A percentile compares a stretch with the other conserved stretches of the same genome.
Evolutionary conservation across 2,113 vertebrate species (phyloP).

Genomic region (Rhegmatorhina hoffmannsi): DNA sequence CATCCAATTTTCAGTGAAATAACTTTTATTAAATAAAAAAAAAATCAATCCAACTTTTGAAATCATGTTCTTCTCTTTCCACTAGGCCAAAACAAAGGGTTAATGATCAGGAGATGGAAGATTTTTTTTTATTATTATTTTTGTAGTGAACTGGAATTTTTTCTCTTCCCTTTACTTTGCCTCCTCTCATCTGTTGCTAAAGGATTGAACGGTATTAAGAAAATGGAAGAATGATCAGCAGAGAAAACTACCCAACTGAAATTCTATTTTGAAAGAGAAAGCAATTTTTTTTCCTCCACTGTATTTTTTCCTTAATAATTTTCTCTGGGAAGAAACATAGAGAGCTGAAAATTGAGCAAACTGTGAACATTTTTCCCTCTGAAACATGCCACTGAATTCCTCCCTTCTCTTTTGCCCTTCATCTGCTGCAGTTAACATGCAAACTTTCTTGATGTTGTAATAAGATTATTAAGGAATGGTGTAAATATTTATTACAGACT

Average conservation of each 20-base stretch:
- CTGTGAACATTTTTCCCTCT: neutral
- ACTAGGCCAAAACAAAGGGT: neutral
- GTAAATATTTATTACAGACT: neutral
- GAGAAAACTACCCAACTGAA: neutral
- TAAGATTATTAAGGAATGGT: neutral
- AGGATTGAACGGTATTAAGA: neutral
- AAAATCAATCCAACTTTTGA: neutral
- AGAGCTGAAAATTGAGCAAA: neutral
- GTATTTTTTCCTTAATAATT: neutral
- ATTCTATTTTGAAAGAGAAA: neutral
- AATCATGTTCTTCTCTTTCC: neutral
- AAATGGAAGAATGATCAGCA: neutral
- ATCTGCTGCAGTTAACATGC: neutral
- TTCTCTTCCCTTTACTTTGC: neutral
- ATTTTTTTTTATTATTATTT: neutral
- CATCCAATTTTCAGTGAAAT: neutral
- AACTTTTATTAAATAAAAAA: neutral
- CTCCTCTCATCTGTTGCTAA: neutral
- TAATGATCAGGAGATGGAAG: neutral
- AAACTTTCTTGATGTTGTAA: neutral
- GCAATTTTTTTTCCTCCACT: neutral
- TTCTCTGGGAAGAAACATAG: neutral
- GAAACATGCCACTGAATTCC: neutral
- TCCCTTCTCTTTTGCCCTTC: neutral
- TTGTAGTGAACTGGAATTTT: neutral